Evolutionary conservation across 2,888 invertebrate genomes (phyloP).

Genomic region (Ethmia dodecea): DNA sequence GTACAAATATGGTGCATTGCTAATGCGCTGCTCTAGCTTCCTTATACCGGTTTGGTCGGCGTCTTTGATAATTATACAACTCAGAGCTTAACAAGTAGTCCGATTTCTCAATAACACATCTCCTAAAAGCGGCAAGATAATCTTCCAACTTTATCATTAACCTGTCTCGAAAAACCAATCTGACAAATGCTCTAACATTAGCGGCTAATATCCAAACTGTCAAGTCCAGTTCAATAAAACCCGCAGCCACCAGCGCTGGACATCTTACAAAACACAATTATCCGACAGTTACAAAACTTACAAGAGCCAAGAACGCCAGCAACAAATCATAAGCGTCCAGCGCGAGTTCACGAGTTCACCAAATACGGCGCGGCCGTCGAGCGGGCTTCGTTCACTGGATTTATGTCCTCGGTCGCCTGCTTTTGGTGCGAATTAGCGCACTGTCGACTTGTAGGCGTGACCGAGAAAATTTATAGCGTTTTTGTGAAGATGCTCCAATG

Average conservation of each 20-base stretch:
- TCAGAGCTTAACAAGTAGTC: too few relatives aligned
- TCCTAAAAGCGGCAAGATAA: too few relatives aligned
- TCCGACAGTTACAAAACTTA: too few relatives aligned
- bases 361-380: constrained; percentile 60
- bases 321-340: constrained; percentile 65
- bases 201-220: too few relatives aligned
- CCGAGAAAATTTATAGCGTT: constrained; percentile 52
- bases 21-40: constrained; percentile 5
- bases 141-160: too few relatives aligned
- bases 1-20: constrained; percentile 14
- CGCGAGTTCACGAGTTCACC: constrained; percentile 54
- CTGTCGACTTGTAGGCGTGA: constrained; percentile 60
- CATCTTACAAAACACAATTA: too few relatives aligned
- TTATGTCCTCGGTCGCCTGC: constrained; percentile 64
- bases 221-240: too few relatives aligned
- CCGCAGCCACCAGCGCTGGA: too few relatives aligned
- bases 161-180: too few relatives aligned
- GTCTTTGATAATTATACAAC: constrained; percentile 13
- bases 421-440: constrained; percentile 70
- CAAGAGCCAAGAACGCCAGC: constrained; percentile 15
- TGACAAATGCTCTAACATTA: too few relatives aligned
- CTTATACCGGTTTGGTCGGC: constrained; percentile 9
- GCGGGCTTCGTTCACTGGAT: constrained; percentile 57
- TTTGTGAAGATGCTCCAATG: constrained; percentile 2
- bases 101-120: too few relatives aligned